A percentile compares a stretch with the other conserved stretches of the same genome.
These are phyloP conservation scores for Phrynosoma platyrhinos DNA, from an alignment of 2,113 vertebrate species.

Conservation along the genomic window DNA sequence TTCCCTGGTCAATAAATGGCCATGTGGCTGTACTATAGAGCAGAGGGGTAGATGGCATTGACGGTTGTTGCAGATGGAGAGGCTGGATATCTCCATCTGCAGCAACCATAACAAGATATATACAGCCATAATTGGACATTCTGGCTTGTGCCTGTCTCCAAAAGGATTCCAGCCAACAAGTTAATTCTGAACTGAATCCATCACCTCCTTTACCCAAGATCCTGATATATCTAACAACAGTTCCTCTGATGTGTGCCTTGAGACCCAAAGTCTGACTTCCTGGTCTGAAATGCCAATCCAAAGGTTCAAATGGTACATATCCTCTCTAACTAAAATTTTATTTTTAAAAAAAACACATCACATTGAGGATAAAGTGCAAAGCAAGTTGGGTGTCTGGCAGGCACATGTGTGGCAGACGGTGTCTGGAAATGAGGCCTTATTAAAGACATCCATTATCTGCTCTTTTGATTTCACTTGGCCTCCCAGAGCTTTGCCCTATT, in stretches of 20 bases:
- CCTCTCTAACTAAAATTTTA: too few relatives aligned
- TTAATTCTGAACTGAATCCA: neutral
- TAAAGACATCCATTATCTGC: slow-evolving; percentile 14
- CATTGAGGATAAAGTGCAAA: neutral
- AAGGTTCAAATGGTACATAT: neutral
- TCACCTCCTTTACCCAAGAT: neutral
- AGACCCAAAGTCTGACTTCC: too few relatives aligned
- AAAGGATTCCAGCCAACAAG: too few relatives aligned
- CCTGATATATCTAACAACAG: neutral
- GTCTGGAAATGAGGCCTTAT: slow-evolving; percentile 1
- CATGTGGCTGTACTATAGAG: too few relatives aligned
- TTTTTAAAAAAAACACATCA: neutral
- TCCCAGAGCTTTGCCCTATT: neutral
- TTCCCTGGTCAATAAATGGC: too few relatives aligned
- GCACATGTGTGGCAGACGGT: neutral
- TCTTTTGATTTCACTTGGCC: neutral
- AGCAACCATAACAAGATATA: too few relatives aligned
- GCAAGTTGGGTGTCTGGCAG: neutral
- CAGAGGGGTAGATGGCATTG: too few relatives aligned
- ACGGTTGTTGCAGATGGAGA: too few relatives aligned
- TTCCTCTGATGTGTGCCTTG: neutral
- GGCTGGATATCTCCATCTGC: too few relatives aligned
- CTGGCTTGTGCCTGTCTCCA: too few relatives aligned
- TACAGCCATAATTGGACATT: too few relatives aligned
- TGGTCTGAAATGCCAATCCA: neutral